A percentile compares a stretch with the other conserved stretches of the same genome.
These are phyloP conservation scores for Oreonectes daqikongensis DNA, from an alignment of 2,797 vertebrate species.

Conservation along the genomic window DNA sequence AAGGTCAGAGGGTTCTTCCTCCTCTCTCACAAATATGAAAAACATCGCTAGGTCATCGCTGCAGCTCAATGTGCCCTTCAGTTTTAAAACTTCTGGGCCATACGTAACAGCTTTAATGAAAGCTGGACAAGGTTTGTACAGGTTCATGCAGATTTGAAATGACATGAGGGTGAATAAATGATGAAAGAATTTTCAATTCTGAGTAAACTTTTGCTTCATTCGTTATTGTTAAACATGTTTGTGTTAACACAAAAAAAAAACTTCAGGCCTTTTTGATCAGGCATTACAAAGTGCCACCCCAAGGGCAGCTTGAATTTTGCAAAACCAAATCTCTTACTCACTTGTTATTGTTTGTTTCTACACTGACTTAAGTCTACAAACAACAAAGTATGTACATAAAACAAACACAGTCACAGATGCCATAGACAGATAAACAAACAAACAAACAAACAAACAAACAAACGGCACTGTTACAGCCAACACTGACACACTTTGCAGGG, in stretches of 20 bases:
- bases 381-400: background rate
- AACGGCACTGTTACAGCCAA: background rate
- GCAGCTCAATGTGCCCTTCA: background rate
- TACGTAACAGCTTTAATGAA: too few relatives aligned
- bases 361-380: background rate
- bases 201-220: too few relatives aligned
- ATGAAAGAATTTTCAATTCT: too few relatives aligned
- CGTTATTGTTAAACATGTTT: background rate
- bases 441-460: background rate
- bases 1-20: background rate
- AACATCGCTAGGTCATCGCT: background rate
- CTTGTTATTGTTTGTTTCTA: background rate
- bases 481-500: background rate
- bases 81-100: background rate
- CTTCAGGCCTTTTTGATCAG: background rate
- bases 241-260: background rate
- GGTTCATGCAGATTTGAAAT: too few relatives aligned
- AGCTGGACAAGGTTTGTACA: too few relatives aligned
- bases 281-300: background rate
- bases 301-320: background rate
- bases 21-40: background rate
- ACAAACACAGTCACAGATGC: too few relatives aligned
- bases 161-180: too few relatives aligned
- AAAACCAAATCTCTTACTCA: background rate
- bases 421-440: background rate